phyloP scores from a whole-genome alignment of 2,888 invertebrate species.

The Bugula neritina region DNA sequence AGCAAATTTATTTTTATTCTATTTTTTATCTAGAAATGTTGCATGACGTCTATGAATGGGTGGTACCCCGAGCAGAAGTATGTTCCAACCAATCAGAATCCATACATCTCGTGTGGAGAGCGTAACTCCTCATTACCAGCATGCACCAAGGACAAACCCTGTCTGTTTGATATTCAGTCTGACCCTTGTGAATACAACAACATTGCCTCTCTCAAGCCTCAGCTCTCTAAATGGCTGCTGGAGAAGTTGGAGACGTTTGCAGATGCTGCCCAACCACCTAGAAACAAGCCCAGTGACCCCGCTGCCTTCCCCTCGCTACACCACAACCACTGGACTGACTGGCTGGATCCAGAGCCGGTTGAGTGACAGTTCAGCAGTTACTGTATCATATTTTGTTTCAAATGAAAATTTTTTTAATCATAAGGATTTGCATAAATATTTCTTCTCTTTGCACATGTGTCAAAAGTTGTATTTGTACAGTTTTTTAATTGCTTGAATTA shows the following conservation, averaged over 20 bases:
- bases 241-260: not conserved
- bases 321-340: conserved; percentile 21
- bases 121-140: conserved; percentile 22
- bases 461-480: no score
- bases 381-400: no score
- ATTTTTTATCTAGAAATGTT: not conserved
- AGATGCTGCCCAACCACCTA: conserved; percentile 11
- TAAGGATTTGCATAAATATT: no score
- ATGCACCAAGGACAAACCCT: conserved; percentile 7
- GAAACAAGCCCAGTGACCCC: conserved; percentile 19
- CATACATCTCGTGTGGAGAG: conserved; percentile 15
- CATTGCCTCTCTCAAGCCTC: conserved; percentile 12
- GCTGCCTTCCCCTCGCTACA: not conserved
- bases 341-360: conserved; percentile 5
- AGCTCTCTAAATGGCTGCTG: not conserved
- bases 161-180: conserved; percentile 6
- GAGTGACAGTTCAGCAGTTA: not conserved
- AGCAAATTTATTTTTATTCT: not conserved
- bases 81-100: conserved; percentile 19
- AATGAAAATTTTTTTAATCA: no score
- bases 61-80: conserved; percentile 23
- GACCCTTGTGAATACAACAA: conserved; percentile 25
- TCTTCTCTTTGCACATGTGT: no score
- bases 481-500: no score
- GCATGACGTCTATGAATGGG: conserved; percentile 5